Evolutionary conservation across 2,113 vertebrate genomes (phyloP).

Genomic region (Hyperopisus bebe): DNA sequence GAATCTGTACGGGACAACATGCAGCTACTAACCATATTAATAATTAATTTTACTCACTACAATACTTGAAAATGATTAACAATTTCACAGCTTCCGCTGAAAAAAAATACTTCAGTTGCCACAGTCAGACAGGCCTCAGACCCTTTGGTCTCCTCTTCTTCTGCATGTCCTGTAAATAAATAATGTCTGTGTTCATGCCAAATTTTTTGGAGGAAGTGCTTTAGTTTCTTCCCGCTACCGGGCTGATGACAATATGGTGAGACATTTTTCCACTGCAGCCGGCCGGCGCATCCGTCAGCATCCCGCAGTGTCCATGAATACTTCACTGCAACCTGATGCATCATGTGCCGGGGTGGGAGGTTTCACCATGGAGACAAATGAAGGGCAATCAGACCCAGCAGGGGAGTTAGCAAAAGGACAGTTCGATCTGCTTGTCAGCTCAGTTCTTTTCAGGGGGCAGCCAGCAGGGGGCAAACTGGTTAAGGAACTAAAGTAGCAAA

Average conservation of each 20-base stretch:
- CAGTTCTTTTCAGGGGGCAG: no score
- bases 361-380: background rate
- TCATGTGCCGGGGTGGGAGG: no score
- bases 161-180: background rate
- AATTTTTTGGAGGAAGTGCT: background rate
- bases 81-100: background rate
- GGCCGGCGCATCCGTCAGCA: background rate
- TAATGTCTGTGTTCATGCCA: background rate
- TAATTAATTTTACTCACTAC: background rate
- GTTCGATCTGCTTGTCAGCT: background rate
- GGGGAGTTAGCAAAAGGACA: background rate
- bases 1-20: background rate
- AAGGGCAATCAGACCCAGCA: background rate
- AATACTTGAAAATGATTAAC: background rate
- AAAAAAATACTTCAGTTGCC: background rate
- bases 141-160: background rate
- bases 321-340: background rate
- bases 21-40: background rate
- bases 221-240: background rate
- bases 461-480: background rate
- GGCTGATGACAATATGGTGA: background rate
- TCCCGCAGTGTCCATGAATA: background rate
- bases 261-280: background rate
- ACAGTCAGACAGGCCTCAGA: background rate
- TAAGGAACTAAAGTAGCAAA: background rate